Conservation (phyloP, 2,888 invertebrate species). For the Galerucella nymphaeae region DNA sequence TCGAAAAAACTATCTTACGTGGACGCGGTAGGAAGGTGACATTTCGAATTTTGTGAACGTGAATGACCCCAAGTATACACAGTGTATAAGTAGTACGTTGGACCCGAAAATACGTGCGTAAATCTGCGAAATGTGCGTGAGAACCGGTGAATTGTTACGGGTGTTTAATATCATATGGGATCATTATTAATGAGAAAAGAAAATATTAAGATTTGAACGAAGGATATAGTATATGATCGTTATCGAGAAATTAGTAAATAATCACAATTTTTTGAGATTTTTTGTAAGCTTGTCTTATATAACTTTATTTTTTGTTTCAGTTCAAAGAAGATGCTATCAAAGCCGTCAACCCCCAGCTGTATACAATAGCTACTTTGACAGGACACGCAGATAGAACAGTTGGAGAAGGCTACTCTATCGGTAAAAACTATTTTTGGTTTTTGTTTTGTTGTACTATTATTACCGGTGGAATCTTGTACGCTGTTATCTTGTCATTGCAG, state of each 20-base stretch:
- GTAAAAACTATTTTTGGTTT: constrained; percentile 51
- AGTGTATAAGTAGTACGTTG: constrained; percentile 10
- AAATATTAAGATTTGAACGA: neutral
- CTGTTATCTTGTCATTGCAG: too few relatives aligned
- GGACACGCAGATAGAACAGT: constrained; percentile 82
- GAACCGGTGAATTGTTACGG: constrained; percentile 6
- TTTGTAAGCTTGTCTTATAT: too few relatives aligned
- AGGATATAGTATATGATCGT: neutral
- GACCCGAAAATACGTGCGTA: constrained; percentile 18
- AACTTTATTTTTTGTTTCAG: constrained; percentile 56
- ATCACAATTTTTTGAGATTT: too few relatives aligned
- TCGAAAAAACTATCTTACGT: constrained; percentile 39
- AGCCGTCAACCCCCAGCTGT: constrained; percentile 83
- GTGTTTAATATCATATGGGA: neutral
- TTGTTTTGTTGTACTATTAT: too few relatives aligned
- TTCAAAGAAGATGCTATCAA: constrained; percentile 76
- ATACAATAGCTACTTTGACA: constrained; percentile 91
- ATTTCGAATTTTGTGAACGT: constrained; percentile 39
- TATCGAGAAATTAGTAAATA: neutral
- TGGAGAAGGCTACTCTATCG: constrained; percentile 79
- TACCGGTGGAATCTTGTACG: too few relatives aligned
- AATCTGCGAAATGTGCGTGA: constrained; percentile 31
- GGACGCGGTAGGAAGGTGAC: constrained; percentile 32
- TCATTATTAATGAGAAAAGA: neutral
- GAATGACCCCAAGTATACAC: constrained; percentile 39